phyloP scores from a whole-genome alignment of 2,113 vertebrate species.

The Oryctolagus cuniculus region DNA sequence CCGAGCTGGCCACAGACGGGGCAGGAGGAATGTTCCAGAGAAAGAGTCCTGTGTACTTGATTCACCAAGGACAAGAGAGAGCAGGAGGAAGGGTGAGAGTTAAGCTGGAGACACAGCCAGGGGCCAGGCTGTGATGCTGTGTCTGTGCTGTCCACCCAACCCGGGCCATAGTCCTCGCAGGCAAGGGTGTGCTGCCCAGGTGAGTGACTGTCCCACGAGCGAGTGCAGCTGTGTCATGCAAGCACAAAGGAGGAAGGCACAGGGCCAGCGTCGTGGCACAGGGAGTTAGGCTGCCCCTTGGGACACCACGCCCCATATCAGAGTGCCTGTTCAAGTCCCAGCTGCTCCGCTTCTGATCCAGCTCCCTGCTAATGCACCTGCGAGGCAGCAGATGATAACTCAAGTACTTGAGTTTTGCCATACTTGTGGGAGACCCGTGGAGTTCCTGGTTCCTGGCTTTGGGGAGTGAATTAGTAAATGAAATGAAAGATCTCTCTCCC shows the following conservation, averaged over 20 bases:
- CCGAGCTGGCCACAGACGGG: background rate
- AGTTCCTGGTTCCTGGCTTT: too few relatives aligned
- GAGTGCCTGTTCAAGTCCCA: too few relatives aligned
- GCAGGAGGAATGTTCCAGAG: background rate
- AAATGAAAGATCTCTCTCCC: too few relatives aligned
- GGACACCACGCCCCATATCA: too few relatives aligned
- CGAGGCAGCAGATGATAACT: too few relatives aligned
- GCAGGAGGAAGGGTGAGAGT: background rate
- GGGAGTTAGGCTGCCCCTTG: too few relatives aligned
- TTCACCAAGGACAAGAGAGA: background rate
- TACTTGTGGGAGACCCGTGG: too few relatives aligned
- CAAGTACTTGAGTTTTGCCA: too few relatives aligned
- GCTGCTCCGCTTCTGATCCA: too few relatives aligned
- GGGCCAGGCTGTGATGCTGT: background rate
- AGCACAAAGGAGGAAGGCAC: background rate
- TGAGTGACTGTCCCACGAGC: background rate
- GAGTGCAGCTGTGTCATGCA: background rate
- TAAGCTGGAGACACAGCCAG: background rate
- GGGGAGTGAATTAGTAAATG: too few relatives aligned
- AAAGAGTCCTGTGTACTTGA: background rate
- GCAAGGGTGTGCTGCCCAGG: background rate
- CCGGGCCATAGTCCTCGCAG: background rate
- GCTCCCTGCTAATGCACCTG: too few relatives aligned
- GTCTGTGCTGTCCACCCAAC: background rate
- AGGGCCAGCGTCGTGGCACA: too few relatives aligned